Evolutionary conservation across 2,797 vertebrate genomes (phyloP).

Genomic region (Sebastes umbrosus): DNA sequence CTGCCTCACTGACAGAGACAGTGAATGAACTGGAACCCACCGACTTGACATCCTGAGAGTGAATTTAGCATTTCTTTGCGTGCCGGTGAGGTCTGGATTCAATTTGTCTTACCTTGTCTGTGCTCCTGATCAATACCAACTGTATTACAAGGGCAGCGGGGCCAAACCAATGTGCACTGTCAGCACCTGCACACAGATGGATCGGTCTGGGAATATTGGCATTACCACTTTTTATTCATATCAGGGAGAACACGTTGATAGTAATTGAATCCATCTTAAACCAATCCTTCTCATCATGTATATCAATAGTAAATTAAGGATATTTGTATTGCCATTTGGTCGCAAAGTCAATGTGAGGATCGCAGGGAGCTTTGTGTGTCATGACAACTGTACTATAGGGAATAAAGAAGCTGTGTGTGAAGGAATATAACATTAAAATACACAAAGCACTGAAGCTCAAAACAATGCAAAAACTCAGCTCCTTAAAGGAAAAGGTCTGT

Average conservation of each 20-base stretch:
- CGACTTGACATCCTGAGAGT: conserved; percentile 12
- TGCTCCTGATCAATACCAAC: conserved; percentile 74
- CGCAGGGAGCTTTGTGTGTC: neutral
- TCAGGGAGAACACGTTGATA: conserved; percentile 36
- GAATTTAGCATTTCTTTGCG: conserved; percentile 36
- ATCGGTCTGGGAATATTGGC: conserved; percentile 53
- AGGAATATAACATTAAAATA: neutral
- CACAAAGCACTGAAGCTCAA: neutral
- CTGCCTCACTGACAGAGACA: conserved; percentile 34
- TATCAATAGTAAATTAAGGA: conserved; percentile 49
- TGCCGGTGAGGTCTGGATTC: conserved; percentile 50
- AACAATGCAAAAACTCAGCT: neutral
- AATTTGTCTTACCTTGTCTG: conserved; percentile 69
- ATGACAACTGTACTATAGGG: neutral
- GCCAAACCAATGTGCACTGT: conserved; percentile 63
- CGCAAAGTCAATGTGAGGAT: neutral
- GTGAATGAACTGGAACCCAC: conserved; percentile 48
- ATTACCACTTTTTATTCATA: conserved; percentile 50
- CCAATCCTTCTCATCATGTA: conserved; percentile 3
- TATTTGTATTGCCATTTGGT: conserved; percentile 32
- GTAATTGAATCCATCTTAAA: conserved; percentile 51
- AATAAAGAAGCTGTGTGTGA: neutral
- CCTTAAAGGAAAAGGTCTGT: neutral
- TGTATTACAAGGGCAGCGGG: conserved; percentile 68
- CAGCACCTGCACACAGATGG: conserved; percentile 67